Evolutionary conservation across 2,888 invertebrate genomes (phyloP).

Genomic region (Heliconius ismenius): DNA sequence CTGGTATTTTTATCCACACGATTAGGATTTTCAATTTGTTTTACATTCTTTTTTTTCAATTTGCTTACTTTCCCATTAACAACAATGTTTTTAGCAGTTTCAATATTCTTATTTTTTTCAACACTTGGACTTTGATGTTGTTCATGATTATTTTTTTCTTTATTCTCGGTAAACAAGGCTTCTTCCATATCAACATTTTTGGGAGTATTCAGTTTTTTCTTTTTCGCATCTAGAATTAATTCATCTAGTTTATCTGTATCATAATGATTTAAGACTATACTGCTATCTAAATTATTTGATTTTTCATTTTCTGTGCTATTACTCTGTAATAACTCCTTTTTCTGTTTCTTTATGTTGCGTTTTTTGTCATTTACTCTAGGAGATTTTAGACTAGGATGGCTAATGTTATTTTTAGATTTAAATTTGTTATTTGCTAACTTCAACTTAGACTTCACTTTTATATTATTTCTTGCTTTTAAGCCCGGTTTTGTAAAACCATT

Average conservation of each 20-base stretch:
- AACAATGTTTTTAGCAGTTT: slow-evolving; percentile 18
- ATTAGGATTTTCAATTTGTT: not conserved
- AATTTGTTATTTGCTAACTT: slow-evolving; percentile 17
- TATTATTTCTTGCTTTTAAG: slow-evolving; percentile 32
- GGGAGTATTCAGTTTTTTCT: slow-evolving; percentile 58
- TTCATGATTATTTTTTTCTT: not conserved
- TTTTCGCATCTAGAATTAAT: slow-evolving; percentile 59
- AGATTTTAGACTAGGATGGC: slow-evolving; percentile 30
- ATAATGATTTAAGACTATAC: slow-evolving; percentile 47
- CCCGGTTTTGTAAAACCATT: slow-evolving; percentile 25
- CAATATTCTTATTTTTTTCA: not conserved
- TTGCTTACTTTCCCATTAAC: slow-evolving; percentile 7
- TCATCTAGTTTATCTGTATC: slow-evolving; percentile 60
- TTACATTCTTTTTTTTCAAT: not conserved
- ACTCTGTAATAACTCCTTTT: slow-evolving; percentile 37
- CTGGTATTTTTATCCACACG: not conserved
- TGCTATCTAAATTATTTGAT: slow-evolving; percentile 35
- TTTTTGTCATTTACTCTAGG: slow-evolving; percentile 41
- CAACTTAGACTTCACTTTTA: slow-evolving; percentile 28
- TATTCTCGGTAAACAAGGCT: slow-evolving; percentile 39
- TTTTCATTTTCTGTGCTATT: slow-evolving; percentile 1
- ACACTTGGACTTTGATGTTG: not conserved
- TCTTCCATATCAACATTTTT: slow-evolving; percentile 50
- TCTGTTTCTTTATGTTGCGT: slow-evolving; percentile 37
- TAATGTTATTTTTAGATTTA: slow-evolving; percentile 28